Base-by-base conservation (phyloP, 2,797 vertebrate genomes). In the Phoebastria nigripes region DNA sequence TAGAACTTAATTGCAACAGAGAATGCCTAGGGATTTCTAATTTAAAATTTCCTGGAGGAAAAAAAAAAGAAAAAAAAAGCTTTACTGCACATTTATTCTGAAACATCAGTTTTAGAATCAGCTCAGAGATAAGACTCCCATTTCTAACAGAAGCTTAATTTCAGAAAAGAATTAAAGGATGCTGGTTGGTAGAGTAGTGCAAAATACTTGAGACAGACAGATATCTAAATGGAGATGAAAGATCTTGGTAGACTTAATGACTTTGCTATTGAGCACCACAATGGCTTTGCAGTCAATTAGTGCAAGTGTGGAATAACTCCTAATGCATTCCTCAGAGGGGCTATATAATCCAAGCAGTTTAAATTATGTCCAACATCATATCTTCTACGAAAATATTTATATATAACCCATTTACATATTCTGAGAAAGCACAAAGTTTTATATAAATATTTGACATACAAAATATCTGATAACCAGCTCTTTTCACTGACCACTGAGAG, bases 1-100 rank as follows among this genome's bases (percentile, higher is more conserved):
- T 22, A 90, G 70, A 94, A 78, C 66, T 86, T 89, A 86, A 96
- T 92, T 92, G 71, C 62, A 95, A 65, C 26, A 70, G 39, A 78
- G 37, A 89, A 87, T 25, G 78, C 46, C 74, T 28, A 69, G 52
- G 44, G 67, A 89, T 67, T 89, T 87, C 78, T 52, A 83, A 83
- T 87, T 59, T 85, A 66, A 94, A 81, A 66, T 81, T 89, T 92
- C 79, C 51, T 86, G 65, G 6, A 89, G 37, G 8, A 3, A 44
- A 37, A 44, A 67, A 37, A 33, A 51, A 66, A 56, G 52, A 66
- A 16, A 26, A 31, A 37, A 37, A 37, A 37, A 11, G 8, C 52
- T 80, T 49, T 83, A 70, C 47, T 71, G 31, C 55, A 70, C 29
- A 59, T 89, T 77, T 71, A 63, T 63, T 84, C 73, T 52, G 61